These are phyloP conservation scores for Pseudochaenichthys georgianus DNA, from an alignment of 2,797 vertebrate genomes.

Conservation along the genomic window DNA sequence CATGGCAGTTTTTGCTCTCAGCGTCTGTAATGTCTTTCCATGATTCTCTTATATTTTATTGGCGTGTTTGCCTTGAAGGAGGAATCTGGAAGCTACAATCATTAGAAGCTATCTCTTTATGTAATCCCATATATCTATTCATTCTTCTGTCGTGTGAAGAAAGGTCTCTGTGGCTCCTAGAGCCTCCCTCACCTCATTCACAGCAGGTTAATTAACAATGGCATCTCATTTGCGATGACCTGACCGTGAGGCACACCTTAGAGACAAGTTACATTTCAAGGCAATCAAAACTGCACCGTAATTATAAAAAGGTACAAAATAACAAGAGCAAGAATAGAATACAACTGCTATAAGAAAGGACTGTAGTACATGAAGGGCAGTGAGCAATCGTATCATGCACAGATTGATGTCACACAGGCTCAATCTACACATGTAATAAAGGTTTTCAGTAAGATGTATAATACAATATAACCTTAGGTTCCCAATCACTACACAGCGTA, in stretches of 20 bases:
- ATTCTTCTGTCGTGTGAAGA: conserved; percentile 3
- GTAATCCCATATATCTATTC: conserved; percentile 17
- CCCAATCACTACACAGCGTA: too few species aligned
- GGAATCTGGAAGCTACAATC: conserved; percentile 1
- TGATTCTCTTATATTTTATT: conserved; percentile 4
- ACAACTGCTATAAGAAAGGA: conserved; percentile 18
- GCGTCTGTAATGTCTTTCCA: background rate
- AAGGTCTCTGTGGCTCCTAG: background rate
- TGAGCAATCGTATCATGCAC: background rate
- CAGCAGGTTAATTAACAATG: conserved; percentile 59
- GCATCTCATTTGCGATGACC: conserved; percentile 48
- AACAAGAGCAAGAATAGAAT: conserved; percentile 17
- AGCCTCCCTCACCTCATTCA: conserved; percentile 48
- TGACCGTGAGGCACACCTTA: conserved; percentile 22
- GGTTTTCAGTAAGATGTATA: too few species aligned
- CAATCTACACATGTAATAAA: too few species aligned
- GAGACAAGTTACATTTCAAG: conserved; percentile 42
- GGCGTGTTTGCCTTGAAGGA: conserved; percentile 12
- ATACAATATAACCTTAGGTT: too few species aligned
- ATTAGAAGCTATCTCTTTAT: background rate
- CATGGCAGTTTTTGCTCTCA: background rate
- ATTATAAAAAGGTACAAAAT: conserved; percentile 51
- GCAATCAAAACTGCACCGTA: conserved; percentile 38
- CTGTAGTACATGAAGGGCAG: conserved; percentile 34
- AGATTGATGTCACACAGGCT: too few species aligned